Percentiles rank a stretch among this genome's conserved stretches.
Conservation (phyloP, 2,797 vertebrate genomes). For the Sebastiscus tertius region DNA sequence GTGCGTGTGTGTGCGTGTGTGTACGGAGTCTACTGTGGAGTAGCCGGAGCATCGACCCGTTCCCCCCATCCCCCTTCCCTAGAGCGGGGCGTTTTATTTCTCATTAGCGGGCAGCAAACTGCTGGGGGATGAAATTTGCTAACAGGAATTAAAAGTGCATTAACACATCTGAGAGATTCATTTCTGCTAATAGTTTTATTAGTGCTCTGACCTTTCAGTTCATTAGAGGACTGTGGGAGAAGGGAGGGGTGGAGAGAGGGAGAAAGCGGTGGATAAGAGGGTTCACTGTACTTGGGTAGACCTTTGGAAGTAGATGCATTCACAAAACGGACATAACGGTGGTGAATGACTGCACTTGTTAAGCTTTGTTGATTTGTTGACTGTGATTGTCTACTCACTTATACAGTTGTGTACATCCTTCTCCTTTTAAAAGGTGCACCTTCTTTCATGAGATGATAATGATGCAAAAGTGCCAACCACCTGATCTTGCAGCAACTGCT, state of each 20-base stretch:
- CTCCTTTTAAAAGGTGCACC: neutral
- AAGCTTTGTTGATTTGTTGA: constrained; percentile 14
- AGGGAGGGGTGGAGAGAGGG: constrained; percentile 60
- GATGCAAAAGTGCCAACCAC: constrained; percentile 7
- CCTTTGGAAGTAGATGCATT: constrained; percentile 51
- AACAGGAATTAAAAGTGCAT: constrained; percentile 92
- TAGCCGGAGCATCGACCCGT: constrained; percentile 81
- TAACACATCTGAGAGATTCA: constrained; percentile 90
- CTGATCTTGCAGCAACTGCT: constrained; percentile 5
- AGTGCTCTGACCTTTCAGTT: constrained; percentile 90
- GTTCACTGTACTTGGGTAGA: constrained; percentile 55
- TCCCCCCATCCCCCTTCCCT: constrained; percentile 76
- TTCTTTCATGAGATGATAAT: neutral
- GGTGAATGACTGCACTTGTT: constrained; percentile 14
- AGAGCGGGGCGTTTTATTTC: constrained; percentile 87
- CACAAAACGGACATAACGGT: constrained; percentile 23
- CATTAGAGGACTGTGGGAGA: constrained; percentile 83
- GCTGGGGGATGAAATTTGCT: constrained; percentile 91
- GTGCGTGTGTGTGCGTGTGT: constrained; percentile 3
- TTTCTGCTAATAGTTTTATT: constrained; percentile 91
- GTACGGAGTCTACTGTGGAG: constrained; percentile 62
- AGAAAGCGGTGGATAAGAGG: constrained; percentile 54
- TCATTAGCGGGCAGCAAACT: constrained; percentile 88
- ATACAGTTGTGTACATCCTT: neutral
- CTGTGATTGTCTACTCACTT: neutral